Evolutionary conservation across 2,113 vertebrate species (phyloP).

Genomic region (Cyprinodon brontotheroides): DNA sequence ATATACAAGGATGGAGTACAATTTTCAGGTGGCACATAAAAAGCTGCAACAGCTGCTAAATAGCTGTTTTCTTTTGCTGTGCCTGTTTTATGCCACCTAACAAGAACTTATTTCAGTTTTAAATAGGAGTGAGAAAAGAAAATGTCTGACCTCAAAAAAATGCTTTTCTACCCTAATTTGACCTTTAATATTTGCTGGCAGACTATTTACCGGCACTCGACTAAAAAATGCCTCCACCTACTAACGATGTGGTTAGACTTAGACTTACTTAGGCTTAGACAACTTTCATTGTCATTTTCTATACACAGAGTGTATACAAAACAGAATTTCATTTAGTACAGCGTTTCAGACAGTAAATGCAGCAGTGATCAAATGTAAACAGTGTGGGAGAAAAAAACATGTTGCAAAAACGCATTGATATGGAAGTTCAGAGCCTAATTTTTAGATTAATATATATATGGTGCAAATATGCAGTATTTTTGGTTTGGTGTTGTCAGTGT

Average conservation of each 20-base stretch:
- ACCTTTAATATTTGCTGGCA: constrained; percentile 74
- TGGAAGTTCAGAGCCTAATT: no score
- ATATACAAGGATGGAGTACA: constrained; percentile 4
- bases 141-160: constrained; percentile 74
- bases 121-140: constrained; percentile 52
- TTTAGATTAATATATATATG: no score
- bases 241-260: constrained; percentile 37
- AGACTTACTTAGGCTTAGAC: no score
- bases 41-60: constrained; percentile 62
- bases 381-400: no score
- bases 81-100: constrained; percentile 55
- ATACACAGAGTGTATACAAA: no score
- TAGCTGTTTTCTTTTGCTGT: constrained; percentile 47
- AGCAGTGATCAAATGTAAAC: no score
- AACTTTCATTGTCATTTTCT: no score
- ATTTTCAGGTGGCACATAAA: constrained; percentile 54
- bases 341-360: no score
- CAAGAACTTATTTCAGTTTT: constrained; percentile 61
- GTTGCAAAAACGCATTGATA: no score
- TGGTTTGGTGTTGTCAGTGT: no score
- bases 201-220: constrained; percentile 40
- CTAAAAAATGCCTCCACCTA: constrained; percentile 49
- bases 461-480: no score
- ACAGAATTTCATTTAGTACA: no score
- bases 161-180: constrained; percentile 52